Base-by-base conservation (phyloP, 2,113 vertebrate genomes). In the Thalassoma bifasciatum region DNA sequence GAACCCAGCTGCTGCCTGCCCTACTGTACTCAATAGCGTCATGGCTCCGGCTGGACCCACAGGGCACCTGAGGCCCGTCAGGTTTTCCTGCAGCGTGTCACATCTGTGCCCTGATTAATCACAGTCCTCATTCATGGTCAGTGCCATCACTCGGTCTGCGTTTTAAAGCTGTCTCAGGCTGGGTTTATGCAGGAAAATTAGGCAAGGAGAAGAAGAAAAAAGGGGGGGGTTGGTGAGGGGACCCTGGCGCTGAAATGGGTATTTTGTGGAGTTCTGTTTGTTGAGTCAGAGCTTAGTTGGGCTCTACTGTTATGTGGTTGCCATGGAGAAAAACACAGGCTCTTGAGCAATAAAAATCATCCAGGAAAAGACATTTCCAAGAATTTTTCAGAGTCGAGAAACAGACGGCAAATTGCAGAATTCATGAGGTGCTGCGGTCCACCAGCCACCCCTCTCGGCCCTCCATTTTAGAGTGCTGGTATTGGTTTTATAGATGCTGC, bases 221-320 rank as follows among this genome's bases (percentile, higher is more conserved):
- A 10, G 10, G 36, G 46, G 19, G 46, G 46, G 19, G 19, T n/a
- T n/a, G 46, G 44, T 7, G 86, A 85, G 90, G 82, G 83, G 86
- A 87, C 84, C 88, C 86, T 92, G 91, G 90, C 91, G 47, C 72
- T 69, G 86, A 86, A 92, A 88, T 91, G 83, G 77, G 85, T 93
- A 91, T 92, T 94, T 92, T 92, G 90, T 92, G 83, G 91, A 92
- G 91, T 91, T 94, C 89, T 95, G 93, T 95, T 95, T 94, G 94
- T 95, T 94, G 95, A 95, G 94, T 95, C 95, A 95, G 93, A 94
- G 93, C 89, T 93, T 95, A 94, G 94, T 93, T 90, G 91, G 82
- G 77, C 87, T 92, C 87, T 42, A 64, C 91, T 97, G 96, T 98
- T 97, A 94, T 97, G 95, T 90, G 88, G 96, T 99, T 97, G 96